Evolutionary conservation across 2,113 vertebrate species (phyloP).

Genomic region (Pollachius pollachius): DNA sequence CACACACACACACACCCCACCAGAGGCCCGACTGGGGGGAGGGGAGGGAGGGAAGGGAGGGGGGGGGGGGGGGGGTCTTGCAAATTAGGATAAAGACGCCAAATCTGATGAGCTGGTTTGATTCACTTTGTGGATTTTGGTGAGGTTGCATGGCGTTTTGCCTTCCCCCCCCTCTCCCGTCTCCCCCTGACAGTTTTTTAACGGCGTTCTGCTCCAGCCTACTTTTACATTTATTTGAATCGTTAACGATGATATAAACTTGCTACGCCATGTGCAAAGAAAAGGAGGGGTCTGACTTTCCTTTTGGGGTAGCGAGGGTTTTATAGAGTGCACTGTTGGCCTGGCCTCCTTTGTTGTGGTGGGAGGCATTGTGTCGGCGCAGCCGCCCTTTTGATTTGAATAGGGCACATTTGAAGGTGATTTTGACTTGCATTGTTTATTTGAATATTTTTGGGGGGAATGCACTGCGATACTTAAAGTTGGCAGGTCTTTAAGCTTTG

Average conservation of each 20-base stretch:
- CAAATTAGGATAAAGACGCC: conserved; percentile 58
- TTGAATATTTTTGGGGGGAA: conserved; percentile 8
- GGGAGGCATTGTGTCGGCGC: not conserved
- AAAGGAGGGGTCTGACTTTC: conserved; percentile 11
- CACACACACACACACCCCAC: too few species aligned
- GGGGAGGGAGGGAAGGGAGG: conserved; percentile 16
- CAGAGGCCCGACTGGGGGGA: conserved; percentile 35
- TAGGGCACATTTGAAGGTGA: conserved; percentile 25
- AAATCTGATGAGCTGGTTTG: conserved; percentile 24
- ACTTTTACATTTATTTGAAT: conserved; percentile 26
- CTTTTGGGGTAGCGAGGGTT: conserved; percentile 1
- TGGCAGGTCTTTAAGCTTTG: conserved; percentile 50
- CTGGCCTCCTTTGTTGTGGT: conserved; percentile 26
- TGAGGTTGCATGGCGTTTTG: too few species aligned
- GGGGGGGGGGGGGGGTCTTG: conserved; percentile 33
- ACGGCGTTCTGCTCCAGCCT: not conserved
- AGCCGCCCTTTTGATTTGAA: conserved; percentile 25
- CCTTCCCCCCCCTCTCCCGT: conserved; percentile 2
- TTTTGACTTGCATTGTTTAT: conserved; percentile 10
- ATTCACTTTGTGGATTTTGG: conserved; percentile 59
- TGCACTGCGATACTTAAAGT: conserved; percentile 36
- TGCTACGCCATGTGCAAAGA: conserved; percentile 1
- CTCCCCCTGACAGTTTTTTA: conserved; percentile 27
- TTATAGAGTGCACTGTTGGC: conserved; percentile 26
- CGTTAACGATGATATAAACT: conserved; percentile 18